phyloP scores from a whole-genome alignment of 2,888 invertebrate genomes.

The Lagria hirta region DNA sequence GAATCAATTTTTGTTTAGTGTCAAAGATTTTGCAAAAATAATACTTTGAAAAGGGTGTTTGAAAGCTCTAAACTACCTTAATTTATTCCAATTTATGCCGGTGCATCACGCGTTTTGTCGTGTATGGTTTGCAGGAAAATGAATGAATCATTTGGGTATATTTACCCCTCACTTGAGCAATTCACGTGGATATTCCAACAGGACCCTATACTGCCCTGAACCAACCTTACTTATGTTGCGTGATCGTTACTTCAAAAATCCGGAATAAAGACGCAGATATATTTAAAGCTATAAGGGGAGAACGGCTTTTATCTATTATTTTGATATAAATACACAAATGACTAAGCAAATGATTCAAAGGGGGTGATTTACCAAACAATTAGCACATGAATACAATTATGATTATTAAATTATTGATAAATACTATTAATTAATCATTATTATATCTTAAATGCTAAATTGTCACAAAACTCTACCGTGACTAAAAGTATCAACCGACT shows the following conservation, averaged over 20 bases:
- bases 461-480: too few relatives aligned
- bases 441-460: too few relatives aligned
- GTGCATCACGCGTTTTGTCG: conserved; percentile 26
- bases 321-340: conserved; percentile 15
- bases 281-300: conserved; percentile 12
- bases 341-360: too few relatives aligned
- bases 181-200: conserved; percentile 39
- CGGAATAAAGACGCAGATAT: conserved; percentile 15
- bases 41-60: conserved; percentile 8
- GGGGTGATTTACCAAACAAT: too few relatives aligned
- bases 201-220: conserved; percentile 40
- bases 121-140: conserved; percentile 32
- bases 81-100: conserved; percentile 29
- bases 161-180: conserved; percentile 40
- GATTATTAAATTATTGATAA: too few relatives aligned
- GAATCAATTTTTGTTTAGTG: conserved; percentile 46
- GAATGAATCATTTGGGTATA: conserved; percentile 39
- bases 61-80: conserved; percentile 15
- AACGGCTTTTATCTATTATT: conserved; percentile 16
- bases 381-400: too few relatives aligned
- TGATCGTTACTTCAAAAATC: conserved; percentile 29
- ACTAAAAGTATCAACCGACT: too few relatives aligned
- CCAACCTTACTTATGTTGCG: conserved; percentile 42
- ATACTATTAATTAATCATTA: too few relatives aligned
- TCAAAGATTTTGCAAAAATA: conserved; percentile 10